Base-by-base conservation (phyloP, 2,888 invertebrate species). In the Crematogaster levior region DNA sequence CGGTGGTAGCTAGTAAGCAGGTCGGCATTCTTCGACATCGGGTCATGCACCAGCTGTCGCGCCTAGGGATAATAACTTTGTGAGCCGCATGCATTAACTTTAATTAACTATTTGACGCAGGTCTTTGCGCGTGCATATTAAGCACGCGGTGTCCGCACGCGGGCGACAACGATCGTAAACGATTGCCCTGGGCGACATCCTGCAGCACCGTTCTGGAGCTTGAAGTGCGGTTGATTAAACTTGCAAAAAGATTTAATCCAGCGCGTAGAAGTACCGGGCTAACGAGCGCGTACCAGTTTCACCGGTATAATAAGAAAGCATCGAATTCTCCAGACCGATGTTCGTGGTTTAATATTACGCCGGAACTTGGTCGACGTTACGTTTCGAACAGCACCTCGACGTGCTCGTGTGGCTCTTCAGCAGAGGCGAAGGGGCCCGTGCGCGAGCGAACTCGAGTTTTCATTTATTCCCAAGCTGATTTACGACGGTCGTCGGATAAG, bases 61-160 rank as follows among this genome's bases (percentile, higher is more conserved):
- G 83, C 53, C 80, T 77, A 51, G 79, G 82, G 84, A 89, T 90
- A 89, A 90, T 89, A 87, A 85, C 86, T 73, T 81, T 85, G 68
- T 51, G 72, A 82, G 86, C 73, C 83, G 85, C 85, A 83, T 88
- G 88, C 85, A 84, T 84, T 90, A 90, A 90, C 87, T 92, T 92
- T 92, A 92, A 92, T 92, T 91, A 92, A 92, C 90, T 91, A 90
- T 90, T 88, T 90, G 88, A 89, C 90, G 86, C 86, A 84, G 87
- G 82, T 90, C 84, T 86, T 90, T 85, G 84, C 79, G 79, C 74
- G 65, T 58, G 85, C 82, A 84, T 86, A 87, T 86, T 85, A 90
- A 89, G 27, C 63, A 83, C 82, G 24, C 43, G 51, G 27, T 53
- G 51, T 66, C 68, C 51, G 37, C 51, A 37, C 70, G 56, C 68